These are phyloP conservation scores for Eretmodus cyanostictus DNA, from an alignment of 2,113 vertebrate species.

Conservation along the genomic window DNA sequence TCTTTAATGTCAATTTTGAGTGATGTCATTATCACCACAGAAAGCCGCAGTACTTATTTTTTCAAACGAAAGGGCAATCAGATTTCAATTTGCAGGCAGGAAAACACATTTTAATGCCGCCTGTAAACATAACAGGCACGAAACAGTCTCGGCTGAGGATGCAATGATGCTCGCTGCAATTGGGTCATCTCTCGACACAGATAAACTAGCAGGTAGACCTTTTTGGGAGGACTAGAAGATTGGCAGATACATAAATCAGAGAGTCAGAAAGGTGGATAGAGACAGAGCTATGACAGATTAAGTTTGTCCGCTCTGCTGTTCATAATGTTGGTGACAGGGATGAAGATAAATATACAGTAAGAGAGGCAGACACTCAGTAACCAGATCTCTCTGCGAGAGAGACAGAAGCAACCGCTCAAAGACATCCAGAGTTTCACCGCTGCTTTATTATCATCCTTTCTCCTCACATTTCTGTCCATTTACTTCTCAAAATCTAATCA, in stretches of 20 bases:
- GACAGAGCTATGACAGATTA: neutral
- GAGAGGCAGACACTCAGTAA: neutral
- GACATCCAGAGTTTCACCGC: neutral
- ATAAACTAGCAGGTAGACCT: neutral
- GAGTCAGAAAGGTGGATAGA: neutral
- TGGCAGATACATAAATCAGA: neutral
- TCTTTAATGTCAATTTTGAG: neutral
- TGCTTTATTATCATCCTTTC: neutral
- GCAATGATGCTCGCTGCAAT: neutral
- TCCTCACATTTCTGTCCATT: neutral
- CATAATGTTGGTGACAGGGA: neutral
- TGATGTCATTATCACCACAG: neutral
- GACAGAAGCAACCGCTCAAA: neutral
- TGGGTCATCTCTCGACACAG: neutral
- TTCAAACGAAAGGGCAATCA: constrained; percentile 19
- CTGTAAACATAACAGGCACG: neutral
- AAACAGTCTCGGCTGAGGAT: neutral
- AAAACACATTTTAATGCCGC: neutral
- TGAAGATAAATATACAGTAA: neutral
- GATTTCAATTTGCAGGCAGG: neutral
- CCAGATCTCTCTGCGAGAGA: neutral
- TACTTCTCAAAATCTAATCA: neutral
- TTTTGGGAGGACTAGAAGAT: neutral
- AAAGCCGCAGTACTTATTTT: neutral
- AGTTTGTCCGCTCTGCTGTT: neutral